Conservation (phyloP, 2,113 vertebrate genomes). For the Sebastes schlegelii region DNA sequence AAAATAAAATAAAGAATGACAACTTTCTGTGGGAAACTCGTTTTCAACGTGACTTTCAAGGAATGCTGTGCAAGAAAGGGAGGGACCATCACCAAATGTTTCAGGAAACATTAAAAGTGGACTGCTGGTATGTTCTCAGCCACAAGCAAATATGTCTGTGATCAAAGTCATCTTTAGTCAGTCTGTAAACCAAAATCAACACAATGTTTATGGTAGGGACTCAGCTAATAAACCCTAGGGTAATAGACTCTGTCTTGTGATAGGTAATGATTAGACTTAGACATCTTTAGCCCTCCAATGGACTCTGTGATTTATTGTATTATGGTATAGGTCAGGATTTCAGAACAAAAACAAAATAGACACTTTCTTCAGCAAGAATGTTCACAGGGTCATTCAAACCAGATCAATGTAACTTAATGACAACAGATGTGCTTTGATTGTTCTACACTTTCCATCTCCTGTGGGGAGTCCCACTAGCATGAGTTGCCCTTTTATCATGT, state of each 20-base stretch:
- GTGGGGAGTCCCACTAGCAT: conserved; percentile 12
- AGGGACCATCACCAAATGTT: not conserved
- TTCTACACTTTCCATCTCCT: not conserved
- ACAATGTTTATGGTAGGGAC: not conserved
- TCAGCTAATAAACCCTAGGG: conserved; percentile 18
- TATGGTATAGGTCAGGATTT: conserved; percentile 5
- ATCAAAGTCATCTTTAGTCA: conserved; percentile 17
- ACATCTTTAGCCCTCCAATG: conserved; percentile 9
- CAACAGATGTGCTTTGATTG: not conserved
- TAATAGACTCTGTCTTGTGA: conserved; percentile 23
- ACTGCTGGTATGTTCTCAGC: not conserved
- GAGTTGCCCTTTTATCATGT: not conserved
- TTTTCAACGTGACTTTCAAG: not conserved
- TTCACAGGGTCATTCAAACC: not conserved
- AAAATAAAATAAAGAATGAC: not conserved
- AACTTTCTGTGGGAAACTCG: conserved; percentile 1
- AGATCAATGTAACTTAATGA: not conserved
- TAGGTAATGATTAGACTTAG: conserved; percentile 50
- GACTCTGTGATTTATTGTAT: not conserved
- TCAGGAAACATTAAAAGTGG: not conserved
- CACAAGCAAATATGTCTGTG: not conserved
- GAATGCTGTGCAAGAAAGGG: not conserved
- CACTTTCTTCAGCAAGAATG: not conserved
- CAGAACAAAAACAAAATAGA: not conserved
- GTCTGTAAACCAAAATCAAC: conserved; percentile 29